Conservation (phyloP, 2,797 vertebrate genomes). For the Sebastes matsubarae region DNA sequence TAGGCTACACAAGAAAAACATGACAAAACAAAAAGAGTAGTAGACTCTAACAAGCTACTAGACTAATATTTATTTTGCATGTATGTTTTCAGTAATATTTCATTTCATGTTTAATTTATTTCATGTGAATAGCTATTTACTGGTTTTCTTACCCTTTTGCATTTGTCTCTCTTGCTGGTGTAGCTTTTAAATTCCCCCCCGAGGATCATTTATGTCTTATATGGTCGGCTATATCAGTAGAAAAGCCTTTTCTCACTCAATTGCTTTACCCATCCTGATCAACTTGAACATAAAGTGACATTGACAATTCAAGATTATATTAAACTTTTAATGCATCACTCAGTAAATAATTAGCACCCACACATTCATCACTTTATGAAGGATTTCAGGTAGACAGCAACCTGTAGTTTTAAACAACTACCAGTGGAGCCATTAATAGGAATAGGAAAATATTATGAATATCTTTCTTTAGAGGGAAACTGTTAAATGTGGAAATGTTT, state of each 20-base stretch:
- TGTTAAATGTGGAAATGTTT: not conserved
- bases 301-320: not conserved
- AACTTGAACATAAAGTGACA: not conserved
- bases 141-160: not conserved
- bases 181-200: not conserved
- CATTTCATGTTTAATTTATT: not conserved
- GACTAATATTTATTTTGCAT: not conserved
- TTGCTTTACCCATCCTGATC: not conserved
- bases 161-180: not conserved
- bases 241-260: too few relatives aligned
- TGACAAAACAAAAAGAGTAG: too few relatives aligned
- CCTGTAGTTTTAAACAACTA: slow-evolving; percentile 25
- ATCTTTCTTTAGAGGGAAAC: not conserved
- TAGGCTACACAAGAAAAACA: too few relatives aligned
- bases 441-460: not conserved
- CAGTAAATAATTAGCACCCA: slow-evolving; percentile 7
- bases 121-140: not conserved
- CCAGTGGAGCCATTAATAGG: not conserved
- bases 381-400: slow-evolving; percentile 20
- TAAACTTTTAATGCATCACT: slow-evolving; percentile 30
- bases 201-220: not conserved
- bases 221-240: not conserved
- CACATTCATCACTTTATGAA: not conserved
- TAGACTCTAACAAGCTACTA: not conserved
- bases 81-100: not conserved